Evolutionary conservation across 1,140 invertebrate species (phyloP).

Genomic region (Bacillus rossius): DNA sequence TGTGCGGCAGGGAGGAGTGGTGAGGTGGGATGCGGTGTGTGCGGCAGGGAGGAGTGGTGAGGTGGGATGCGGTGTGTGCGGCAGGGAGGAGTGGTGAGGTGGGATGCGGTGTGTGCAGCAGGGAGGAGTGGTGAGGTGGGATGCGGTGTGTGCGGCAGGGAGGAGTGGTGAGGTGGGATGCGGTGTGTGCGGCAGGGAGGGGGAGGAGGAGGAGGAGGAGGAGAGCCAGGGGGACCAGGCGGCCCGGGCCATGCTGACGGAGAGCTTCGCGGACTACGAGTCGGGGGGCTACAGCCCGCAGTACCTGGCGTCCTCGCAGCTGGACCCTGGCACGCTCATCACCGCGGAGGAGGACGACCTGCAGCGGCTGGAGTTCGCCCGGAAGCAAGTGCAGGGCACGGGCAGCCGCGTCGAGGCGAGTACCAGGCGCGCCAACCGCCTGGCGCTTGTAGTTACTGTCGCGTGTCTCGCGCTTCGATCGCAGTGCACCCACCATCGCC

Average conservation of each 20-base stretch:
- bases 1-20: too few species aligned
- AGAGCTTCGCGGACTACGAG: conserved; percentile 67
- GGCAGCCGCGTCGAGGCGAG: conserved; percentile 46
- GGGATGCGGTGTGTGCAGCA: too few species aligned
- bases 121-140: too few species aligned
- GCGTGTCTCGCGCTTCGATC: too few species aligned
- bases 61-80: too few species aligned
- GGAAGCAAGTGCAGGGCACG: conserved; percentile 54
- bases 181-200: too few species aligned
- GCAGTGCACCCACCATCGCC: too few species aligned
- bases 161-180: too few species aligned
- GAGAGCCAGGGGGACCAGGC: conserved; percentile 33
- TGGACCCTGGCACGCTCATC: conserved; percentile 81
- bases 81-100: too few species aligned
- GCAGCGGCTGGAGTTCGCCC: conserved; percentile 66
- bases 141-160: too few species aligned
- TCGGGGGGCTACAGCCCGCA: conserved; percentile 79
- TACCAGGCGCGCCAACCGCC: neutral
- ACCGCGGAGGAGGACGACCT: conserved; percentile 73
- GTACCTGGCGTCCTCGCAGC: conserved; percentile 56
- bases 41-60: too few species aligned
- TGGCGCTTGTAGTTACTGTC: neutral
- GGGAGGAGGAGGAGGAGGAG: conserved; percentile 16
- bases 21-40: too few species aligned
- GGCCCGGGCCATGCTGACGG: conserved; percentile 49